Evolutionary conservation across 2,888 invertebrate genomes (phyloP).

Genomic region (Eretmocerus hayati): DNA sequence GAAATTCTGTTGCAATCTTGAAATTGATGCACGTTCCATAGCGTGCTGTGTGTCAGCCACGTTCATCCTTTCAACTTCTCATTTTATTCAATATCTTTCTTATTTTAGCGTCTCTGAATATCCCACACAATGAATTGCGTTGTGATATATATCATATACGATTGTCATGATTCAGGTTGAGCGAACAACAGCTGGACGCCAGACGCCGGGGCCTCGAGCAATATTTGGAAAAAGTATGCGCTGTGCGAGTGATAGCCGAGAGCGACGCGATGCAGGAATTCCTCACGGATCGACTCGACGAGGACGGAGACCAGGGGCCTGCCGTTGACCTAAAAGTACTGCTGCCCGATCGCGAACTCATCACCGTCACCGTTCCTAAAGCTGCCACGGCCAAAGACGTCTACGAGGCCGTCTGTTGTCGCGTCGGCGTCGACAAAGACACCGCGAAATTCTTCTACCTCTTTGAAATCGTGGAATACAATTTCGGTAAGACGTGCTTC

Average conservation of each 20-base stretch:
- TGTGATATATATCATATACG: too few relatives aligned
- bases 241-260: slow-evolving; percentile 95
- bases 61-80: too few relatives aligned
- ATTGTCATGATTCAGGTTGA: slow-evolving; percentile 52
- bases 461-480: slow-evolving; percentile 95
- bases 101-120: too few relatives aligned
- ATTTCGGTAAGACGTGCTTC: slow-evolving; percentile 67
- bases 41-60: too few relatives aligned
- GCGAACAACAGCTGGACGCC: slow-evolving; percentile 94
- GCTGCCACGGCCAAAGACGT: slow-evolving; percentile 87
- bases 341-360: slow-evolving; percentile 84
- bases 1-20: too few relatives aligned
- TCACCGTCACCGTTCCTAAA: slow-evolving; percentile 80
- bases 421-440: slow-evolving; percentile 72
- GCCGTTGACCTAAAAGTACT: slow-evolving; percentile 72
- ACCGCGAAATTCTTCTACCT: slow-evolving; percentile 88
- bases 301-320: slow-evolving; percentile 67
- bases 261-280: slow-evolving; percentile 96
- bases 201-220: slow-evolving; percentile 91
- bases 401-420: slow-evolving; percentile 77
- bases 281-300: slow-evolving; percentile 79
- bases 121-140: too few relatives aligned
- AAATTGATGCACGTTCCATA: too few relatives aligned
- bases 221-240: slow-evolving; percentile 97
- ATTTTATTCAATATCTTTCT: too few relatives aligned